Base-by-base conservation (phyloP, 2,113 vertebrate species). In the Bolborhynchus lineola region DNA sequence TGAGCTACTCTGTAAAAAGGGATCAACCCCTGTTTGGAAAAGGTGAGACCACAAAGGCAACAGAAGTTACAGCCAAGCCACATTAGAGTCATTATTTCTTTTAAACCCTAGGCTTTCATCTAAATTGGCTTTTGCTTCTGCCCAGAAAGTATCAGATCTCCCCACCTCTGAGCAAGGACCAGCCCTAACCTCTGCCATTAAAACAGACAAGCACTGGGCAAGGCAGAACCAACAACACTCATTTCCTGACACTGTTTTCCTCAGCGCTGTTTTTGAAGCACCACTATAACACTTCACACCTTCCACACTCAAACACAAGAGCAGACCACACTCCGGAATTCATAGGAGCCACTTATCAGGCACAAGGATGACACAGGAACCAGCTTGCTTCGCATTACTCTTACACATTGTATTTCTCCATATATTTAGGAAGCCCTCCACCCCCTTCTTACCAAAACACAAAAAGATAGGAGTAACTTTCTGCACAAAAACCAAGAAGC, bases 321-420 rank as follows among this genome's bases (percentile, higher is more conserved):
- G 7, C 35, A 39, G 23, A 31, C 21, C 6, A 7, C 0, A 0
- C 7, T 33, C 2, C 0, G 26, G 14, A 59, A 18, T 2, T 23
- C 39, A 7, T 0, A 23, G 20, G 7, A 19, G 9, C 28, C 4
- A 15, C 11, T 44, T 28, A 35, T 4, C 17, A 62, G 21, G 10
- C 4, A 52, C 18, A 35, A 21, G 3, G 1, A 2, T 10, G 16
- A 71, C 28, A 59, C 8, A 18, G 25, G 37, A n/a, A 33, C 4
- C 24, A 24, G 16, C 3, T 24, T 28, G 2, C 29, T 31, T 37
- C 23, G 10, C 13, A 33, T n/a, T 21, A 16, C 26, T 57, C 21
- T 16, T 16, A 42, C 0, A 0, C 3, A 21, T 74, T 74, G 11
- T 2, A 9, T 2, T 1, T 17, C 7, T 41, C 19, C 13, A 0